Conservation (phyloP, 2,888 invertebrate species). For the Lasius fuliginosus region DNA sequence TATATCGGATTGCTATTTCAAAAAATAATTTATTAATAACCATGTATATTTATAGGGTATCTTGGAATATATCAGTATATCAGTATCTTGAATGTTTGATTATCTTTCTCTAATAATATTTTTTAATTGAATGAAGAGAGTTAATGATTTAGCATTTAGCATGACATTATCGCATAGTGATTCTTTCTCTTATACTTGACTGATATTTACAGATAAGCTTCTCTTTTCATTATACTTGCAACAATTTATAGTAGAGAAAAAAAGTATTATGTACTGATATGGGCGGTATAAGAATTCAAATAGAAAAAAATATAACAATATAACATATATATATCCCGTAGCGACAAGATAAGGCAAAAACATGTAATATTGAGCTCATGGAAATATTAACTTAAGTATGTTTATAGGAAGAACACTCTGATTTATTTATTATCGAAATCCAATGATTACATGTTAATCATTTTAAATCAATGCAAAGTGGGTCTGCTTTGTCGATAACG, state of each 20-base stretch:
- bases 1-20: conserved; percentile 4
- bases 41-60: background rate
- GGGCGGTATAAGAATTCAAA: background rate
- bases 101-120: conserved; percentile 17
- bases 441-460: conserved; percentile 21
- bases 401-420: background rate
- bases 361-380: background rate
- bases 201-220: conserved; percentile 30
- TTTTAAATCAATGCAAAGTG: background rate
- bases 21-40: conserved; percentile 45
- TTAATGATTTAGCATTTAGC: background rate
- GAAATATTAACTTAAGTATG: conserved; percentile 18
- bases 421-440: conserved; percentile 27
- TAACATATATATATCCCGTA: background rate
- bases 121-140: background rate
- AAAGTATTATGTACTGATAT: background rate
- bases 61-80: background rate
- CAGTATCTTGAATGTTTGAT: conserved; percentile 1
- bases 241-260: conserved; percentile 6
- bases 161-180: conserved; percentile 15
- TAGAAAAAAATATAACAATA: conserved; percentile 20
- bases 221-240: background rate
- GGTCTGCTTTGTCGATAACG: background rate
- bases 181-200: background rate
- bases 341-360: background rate